Conservation (phyloP, 1,140 invertebrate species). For the Lepidurus arcticus region DNA sequence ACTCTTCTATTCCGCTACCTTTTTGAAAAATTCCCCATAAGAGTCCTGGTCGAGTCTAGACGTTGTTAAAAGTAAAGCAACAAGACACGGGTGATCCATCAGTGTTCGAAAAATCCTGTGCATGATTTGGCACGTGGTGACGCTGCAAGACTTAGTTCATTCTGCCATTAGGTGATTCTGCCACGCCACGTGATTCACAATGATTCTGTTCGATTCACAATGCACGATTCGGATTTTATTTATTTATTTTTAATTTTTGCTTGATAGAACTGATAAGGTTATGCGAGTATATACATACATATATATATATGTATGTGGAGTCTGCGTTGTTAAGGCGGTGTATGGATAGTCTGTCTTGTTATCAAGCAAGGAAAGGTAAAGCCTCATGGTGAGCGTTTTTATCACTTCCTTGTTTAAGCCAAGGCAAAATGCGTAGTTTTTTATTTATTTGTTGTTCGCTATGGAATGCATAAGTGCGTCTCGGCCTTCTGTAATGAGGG, state of each 20-base stretch:
- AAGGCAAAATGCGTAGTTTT: not conserved
- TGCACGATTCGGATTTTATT: too few species aligned
- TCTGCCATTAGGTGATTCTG: too few species aligned
- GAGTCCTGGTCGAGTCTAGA: not conserved
- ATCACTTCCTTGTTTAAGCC: not conserved
- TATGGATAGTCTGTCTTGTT: not conserved
- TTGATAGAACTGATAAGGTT: too few species aligned
- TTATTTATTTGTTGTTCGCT: not conserved
- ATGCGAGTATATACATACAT: too few species aligned
- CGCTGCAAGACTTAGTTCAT: not conserved
- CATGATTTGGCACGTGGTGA: slow-evolving; percentile 18
- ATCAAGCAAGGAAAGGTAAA: not conserved
- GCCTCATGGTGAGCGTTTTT: not conserved
- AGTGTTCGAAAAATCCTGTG: not conserved
- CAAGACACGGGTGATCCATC: not conserved
- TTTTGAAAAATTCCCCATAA: not conserved
- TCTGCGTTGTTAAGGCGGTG: not conserved
- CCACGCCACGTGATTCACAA: too few species aligned
- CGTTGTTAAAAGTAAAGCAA: not conserved
- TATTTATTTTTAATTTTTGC: too few species aligned
- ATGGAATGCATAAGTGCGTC: not conserved
- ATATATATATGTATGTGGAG: not conserved
- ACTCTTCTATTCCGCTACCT: not conserved
- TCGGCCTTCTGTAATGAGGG: not conserved
- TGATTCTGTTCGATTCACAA: too few species aligned